phyloP scores from a whole-genome alignment of 2,888 invertebrate species.

The Malacosoma neustria region DNA sequence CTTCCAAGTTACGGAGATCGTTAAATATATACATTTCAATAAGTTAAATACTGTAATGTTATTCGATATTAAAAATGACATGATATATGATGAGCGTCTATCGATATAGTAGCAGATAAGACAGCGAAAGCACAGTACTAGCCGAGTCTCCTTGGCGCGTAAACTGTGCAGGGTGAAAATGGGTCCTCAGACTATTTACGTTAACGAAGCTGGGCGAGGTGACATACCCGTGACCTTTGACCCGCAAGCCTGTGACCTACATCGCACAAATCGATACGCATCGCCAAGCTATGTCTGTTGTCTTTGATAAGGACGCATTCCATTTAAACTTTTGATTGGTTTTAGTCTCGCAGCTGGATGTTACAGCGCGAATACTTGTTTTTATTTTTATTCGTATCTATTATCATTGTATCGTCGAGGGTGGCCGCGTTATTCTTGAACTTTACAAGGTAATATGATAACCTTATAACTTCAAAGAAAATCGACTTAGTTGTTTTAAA shows the following conservation, averaged over 20 bases:
- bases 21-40: too few relatives aligned
- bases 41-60: too few relatives aligned
- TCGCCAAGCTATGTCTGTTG: slow-evolving; percentile 26
- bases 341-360: slow-evolving; percentile 16
- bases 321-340: slow-evolving; percentile 37
- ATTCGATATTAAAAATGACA: too few relatives aligned
- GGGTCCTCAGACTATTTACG: slow-evolving; percentile 43
- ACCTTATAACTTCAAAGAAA: too few relatives aligned
- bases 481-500: too few relatives aligned
- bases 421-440: too few relatives aligned
- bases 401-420: too few relatives aligned
- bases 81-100: too few relatives aligned
- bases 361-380: slow-evolving; percentile 12
- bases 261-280: slow-evolving; percentile 56
- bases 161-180: slow-evolving; percentile 20
- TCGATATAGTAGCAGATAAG: not conserved
- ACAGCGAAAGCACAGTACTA: slow-evolving; percentile 1
- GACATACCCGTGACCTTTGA: slow-evolving; percentile 75
- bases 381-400: not conserved
- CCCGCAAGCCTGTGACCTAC: slow-evolving; percentile 75
- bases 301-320: slow-evolving; percentile 28
- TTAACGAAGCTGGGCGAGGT: slow-evolving; percentile 37
- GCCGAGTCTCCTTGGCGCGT: slow-evolving; percentile 25
- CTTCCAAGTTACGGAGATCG: too few relatives aligned
- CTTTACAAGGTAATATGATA: too few relatives aligned